Percentiles rank a stretch among this genome's conserved stretches.
These are phyloP conservation scores for Bothrops jararaca DNA, from an alignment of 2,113 vertebrate species.

Conservation along the genomic window DNA sequence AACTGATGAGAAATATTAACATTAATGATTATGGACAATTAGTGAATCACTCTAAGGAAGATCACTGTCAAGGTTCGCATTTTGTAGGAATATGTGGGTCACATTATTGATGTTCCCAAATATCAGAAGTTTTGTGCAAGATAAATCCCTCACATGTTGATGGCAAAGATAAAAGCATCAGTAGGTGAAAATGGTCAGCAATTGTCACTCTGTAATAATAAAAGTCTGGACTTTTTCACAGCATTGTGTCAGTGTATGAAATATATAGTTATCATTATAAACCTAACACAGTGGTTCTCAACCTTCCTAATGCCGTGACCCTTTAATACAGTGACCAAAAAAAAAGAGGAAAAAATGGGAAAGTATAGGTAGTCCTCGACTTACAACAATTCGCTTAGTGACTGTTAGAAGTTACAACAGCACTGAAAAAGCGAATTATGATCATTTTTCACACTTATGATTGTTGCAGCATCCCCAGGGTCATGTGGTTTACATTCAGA, in stretches of 20 bases:
- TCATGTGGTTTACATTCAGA: no score
- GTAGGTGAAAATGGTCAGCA: not conserved
- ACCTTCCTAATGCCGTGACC: no score
- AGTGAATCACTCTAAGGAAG: not conserved
- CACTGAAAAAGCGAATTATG: no score
- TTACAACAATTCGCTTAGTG: no score
- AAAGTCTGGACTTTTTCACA: not conserved
- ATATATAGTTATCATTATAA: not conserved
- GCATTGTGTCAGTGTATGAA: not conserved
- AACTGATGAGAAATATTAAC: not conserved
- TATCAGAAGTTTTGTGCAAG: not conserved
- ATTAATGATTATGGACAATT: not conserved
- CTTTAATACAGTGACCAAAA: no score
- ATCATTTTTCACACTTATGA: no score
- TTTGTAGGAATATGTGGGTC: not conserved
- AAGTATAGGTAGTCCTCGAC: no score
- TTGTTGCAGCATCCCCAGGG: no score
- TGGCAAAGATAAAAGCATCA: not conserved
- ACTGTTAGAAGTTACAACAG: no score
- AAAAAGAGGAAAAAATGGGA: no score
- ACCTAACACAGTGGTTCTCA: not conserved
- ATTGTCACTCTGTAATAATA: not conserved
- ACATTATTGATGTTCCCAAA: not conserved
- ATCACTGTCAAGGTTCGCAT: not conserved
- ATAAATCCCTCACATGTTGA: not conserved